Base-by-base conservation (phyloP, 2,113 vertebrate species). In the Oryzias woworae region DNA sequence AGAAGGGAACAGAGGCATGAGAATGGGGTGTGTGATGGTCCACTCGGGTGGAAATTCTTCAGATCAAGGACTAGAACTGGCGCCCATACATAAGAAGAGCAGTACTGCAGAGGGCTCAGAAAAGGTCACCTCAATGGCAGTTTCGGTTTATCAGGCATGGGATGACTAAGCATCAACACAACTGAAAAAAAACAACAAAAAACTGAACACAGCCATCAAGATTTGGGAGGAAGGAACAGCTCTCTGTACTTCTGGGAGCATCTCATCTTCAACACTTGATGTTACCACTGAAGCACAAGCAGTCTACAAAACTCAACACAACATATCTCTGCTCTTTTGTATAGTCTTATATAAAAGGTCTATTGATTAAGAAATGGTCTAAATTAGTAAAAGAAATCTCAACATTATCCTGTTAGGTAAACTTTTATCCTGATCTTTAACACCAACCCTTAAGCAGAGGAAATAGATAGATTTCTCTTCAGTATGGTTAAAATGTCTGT, bases 91-190 rank as follows among this genome's bases (percentile, higher is more conserved):
- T 2, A 79, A 85, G 46, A 90, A 85, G 53, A 70, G 50, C 7
- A 58, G 74, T 26, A 69, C 59, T 7, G 65, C 51, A 14, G 24
- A 85, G 31, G 62, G 77, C 7, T 66, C 75, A 2, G 42, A 80
- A 5, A 88, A 71, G 66, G 81, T 71, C 1, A 80, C 81, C 18
- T 77, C 88, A 1, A 26, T 61, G n/a, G 79, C 60, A 22, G 65
- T 69, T 24, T 84, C 84, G 18, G 82, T 88, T 3, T 79, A 87
- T 73, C 90, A 91, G 52, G 91, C 90, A 0, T 92, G 92, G 91
- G 87, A 90, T 24, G 77, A 76, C 54, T 88, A 22, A 81, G 44
- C 42, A 58, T 10, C 42, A 13, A 55, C 26, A 10, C 2, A 14
- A 17, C 1, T 14, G 24, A 28, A 28, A 41, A 13, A 23, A 46